Evolutionary conservation across 2,113 vertebrate species (phyloP), one percentile per base, ranked within the genome.

Genomic region (Nyctereutes procyonoides): DNA sequence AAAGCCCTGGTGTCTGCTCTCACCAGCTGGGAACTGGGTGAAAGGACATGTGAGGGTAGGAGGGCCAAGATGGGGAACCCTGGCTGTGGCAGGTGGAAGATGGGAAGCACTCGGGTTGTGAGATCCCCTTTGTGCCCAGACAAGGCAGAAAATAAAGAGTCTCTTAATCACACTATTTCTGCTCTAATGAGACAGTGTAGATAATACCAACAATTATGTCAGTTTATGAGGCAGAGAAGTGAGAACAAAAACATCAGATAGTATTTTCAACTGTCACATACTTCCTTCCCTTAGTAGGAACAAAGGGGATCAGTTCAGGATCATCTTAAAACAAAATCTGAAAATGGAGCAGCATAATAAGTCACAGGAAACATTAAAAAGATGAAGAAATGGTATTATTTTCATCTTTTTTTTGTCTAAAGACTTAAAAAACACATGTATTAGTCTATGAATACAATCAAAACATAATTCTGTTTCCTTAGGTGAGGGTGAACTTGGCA

Each of bases 71-170:
- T 28, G 35, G 38, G 30, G 73, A 38, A 3, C 22, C 15, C 13
- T 8, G 56, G 8, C 32, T 24, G 32, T 1, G 63, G 1, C 3
- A 0, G 2, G 24, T 12, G 69, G 69, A 17, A 17, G 9, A 28
- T 8, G 48, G 4, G 7, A 20, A 19, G 8, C 35, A 12, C 4
- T 19, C 51, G 7, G 2, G 5, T 9, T 8, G 15, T 10, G 12
- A 48, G 4, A 7, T 8, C 30, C 51, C 55, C 73, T 10, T 32
- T 0, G 3, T 2, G 8, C 6, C 4, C 51, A 35, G 4, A 28
- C n/a, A 5, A n/a, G 16, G 35, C 92, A 58, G 53, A 55, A 48
- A 15, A 26, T 28, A 35, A 32, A 62, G 43, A 43, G 2, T 15
- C 60, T 93, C 73, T 28, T n/a, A 26, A 26, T 26, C 55, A n/a